Evolutionary conservation across 2,888 invertebrate species (phyloP), one percentile per base, ranked within the genome.

Genomic region (Dermolepida albohirtum): DNA sequence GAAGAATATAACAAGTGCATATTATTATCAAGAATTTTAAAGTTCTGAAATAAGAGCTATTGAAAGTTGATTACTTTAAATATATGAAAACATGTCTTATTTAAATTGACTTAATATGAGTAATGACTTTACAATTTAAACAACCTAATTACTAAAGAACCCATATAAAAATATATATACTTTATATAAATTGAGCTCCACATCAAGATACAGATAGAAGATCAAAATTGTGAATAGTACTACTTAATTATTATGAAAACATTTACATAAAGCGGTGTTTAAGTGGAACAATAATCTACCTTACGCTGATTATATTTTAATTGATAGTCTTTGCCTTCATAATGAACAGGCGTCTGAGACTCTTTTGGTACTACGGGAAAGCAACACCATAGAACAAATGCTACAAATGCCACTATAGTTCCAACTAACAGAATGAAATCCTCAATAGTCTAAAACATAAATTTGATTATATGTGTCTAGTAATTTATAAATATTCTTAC

Each of bases 321-420:
- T 68, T 80, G 80, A 71, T 79, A 79, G 68, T 81, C 78, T 70
- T 80, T 79, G 40, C 76, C 77, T 73, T 80, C 80, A 73, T 80
- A 79, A 68, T 79, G 78, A 47, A 77, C 70, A 11, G 80, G 79
- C 11, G 75, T 72, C 63, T 77, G 77, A n/a, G 76, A 72, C 64
- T 82, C 81, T 74, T 79, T 81, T 4, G 81, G 82, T 40, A 79
- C 77, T n/a, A 82, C 80, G 1, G 89, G 89, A 79, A 89, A 89
- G 78, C 88, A 89, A 78, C 89, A 89, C 89, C 89, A 89, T 29
- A 89, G 79, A 68, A 89, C 85, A 77, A 89, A 89, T 27, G 89
- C 89, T 69, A 89, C 84, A 77, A 89, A 89, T 54, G 89, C 89
- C 67, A 89, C 88, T 72, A 88, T 76, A 34, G 89, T 89, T 34